Base-by-base conservation (phyloP, 2,888 invertebrate species). In the Odiellus spinosus region DNA sequence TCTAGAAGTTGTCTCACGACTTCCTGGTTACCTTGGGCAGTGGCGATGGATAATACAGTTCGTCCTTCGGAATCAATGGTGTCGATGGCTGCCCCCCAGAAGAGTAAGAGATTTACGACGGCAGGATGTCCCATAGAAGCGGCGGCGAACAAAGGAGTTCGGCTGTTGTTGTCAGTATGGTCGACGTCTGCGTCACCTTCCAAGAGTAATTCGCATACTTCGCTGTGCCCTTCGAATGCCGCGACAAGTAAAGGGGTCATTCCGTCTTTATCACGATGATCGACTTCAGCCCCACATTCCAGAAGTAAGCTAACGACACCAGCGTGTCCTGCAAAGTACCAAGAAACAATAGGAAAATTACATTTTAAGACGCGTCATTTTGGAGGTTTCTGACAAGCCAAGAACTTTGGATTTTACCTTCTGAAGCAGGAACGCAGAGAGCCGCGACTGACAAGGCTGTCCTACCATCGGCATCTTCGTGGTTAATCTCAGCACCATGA, bases 1-100 rank as follows among this genome's bases (percentile, higher is more conserved):
- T 86, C 90, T 14, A 95, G 71, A 38, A 95, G 70, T 61, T 86
- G 84, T 17, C 84, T 75, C 1, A 93, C 91, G 10, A 91, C 87
- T 58, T 86, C 84, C 34, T 82, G 81, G 38, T 54, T 48, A 1
- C 54, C 54, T 20, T 54, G 59, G 6, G 65, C 65, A 11, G 69
- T 64, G 6, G 71, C 70, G 18, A 71, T 65, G 44, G 69, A 67
- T 21, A 72, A 61, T 36, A 71, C 91, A 0, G 91, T 93, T 34
- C 93, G 73, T 0, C 93, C 93, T 65, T 91, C 91, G 3, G 79
- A 77, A 68, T 95, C 93, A 73, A 93, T 91, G 59, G 79, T 80
- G 68, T 93, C 93, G 45, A 91, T 86, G 60, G 87, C 85, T 52
- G 90, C 90, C 36, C 91, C 91, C 91, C 91, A 91, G 70, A 88